Evolutionary conservation across 2,888 invertebrate genomes (phyloP), one percentile per base, ranked within the genome.

Genomic region (Apamea crenata): DNA sequence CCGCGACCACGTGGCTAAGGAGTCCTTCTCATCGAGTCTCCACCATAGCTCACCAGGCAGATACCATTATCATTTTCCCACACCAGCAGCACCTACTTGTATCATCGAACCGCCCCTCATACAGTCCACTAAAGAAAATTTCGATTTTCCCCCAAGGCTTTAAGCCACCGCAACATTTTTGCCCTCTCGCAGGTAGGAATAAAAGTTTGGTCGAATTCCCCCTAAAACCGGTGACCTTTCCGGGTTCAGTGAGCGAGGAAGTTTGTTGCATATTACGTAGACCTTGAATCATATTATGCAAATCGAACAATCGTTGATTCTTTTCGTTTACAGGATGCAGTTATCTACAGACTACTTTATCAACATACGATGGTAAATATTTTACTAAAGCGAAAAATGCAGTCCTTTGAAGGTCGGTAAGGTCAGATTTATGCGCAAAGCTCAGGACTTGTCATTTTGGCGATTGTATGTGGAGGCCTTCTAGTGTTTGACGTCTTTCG

Each of bases 311-410:
- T 70, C 25, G 10, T 71, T 71, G 44, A 71, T n/a, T 32, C 32
- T 73, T 36, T 29, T 40, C 32, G 16, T 53, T 32, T 56, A 40
- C 50, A 75, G 74, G 25, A 75, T 53, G 40, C 21, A 50, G 29
- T 29, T 53, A 74, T 74, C 29, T 53, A 25, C 53, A 76, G 53
- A 25, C 53, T 16, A 29, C 25, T 29, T 29, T 56, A 44, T 75
- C 29, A 77, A 56, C 2, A 75, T 21, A 7, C 1, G 12, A 75
- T 4, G 12, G 76, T 50, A 76, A 75, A 75, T 76, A 75, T 75
- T 76, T 56, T 8, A 76, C 1, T 53, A 4, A 1, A 50, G 5
- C 32, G 0, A 50, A 69, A 53, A 25, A 74, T 21, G 18, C 10
- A 12, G 6, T 29, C 16, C 6, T 29, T 53, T 75, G 18, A 76